Conservation (phyloP, 2,888 invertebrate genomes). For the Chymomyza procnemis region DNA sequence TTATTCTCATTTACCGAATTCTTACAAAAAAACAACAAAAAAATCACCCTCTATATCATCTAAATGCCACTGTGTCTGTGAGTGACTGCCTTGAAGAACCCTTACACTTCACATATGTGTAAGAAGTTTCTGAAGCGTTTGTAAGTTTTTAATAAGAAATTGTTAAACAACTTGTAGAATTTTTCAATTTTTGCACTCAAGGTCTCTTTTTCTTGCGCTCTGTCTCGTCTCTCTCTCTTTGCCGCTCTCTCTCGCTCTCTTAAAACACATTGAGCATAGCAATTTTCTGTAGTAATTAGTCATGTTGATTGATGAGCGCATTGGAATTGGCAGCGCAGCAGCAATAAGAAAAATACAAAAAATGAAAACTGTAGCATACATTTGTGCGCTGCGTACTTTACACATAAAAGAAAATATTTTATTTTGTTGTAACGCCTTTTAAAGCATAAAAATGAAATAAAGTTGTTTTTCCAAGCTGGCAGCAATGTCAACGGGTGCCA, state of each 20-base stretch:
- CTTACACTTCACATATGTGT: slow-evolving; percentile 28
- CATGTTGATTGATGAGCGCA: slow-evolving; percentile 64
- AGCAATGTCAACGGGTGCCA: slow-evolving; percentile 55
- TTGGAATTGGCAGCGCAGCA: not conserved
- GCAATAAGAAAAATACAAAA: not conserved
- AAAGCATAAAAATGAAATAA: not conserved
- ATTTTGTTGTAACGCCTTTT: not conserved
- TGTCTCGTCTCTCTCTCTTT: not conserved
- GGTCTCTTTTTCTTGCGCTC: slow-evolving; percentile 12
- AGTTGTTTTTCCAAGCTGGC: slow-evolving; percentile 1
- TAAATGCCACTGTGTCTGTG: not conserved
- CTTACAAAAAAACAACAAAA: not conserved
- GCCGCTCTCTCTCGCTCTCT: not conserved
- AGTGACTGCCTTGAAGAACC: not conserved
- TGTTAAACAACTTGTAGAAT: slow-evolving; percentile 60
- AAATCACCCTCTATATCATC: not conserved
- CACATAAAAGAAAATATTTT: not conserved
- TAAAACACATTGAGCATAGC: slow-evolving; percentile 13
- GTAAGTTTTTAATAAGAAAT: slow-evolving; percentile 67
- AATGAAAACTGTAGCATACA: not conserved
- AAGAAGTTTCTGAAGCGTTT: slow-evolving; percentile 52
- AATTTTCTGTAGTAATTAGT: slow-evolving; percentile 59
- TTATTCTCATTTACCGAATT: too few species aligned
- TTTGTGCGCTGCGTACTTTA: not conserved
- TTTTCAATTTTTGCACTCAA: slow-evolving; percentile 32